Conservation (phyloP, 2,888 invertebrate species). For the Hyppa rectilinea region DNA sequence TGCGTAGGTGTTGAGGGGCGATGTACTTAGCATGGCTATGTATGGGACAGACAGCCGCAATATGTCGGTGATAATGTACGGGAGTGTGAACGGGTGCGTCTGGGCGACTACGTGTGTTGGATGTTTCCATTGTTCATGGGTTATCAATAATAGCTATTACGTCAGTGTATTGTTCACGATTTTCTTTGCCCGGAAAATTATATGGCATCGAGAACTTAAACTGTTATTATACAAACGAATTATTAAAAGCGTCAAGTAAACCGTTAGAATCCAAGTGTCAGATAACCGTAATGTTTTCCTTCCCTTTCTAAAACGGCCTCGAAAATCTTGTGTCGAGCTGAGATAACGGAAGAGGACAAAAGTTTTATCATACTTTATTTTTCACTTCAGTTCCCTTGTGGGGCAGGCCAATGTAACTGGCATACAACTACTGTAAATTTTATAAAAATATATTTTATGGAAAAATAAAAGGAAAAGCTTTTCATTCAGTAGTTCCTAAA, state of each 20-base stretch:
- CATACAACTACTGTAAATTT: conserved; percentile 26
- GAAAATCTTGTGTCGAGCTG: conserved; percentile 57
- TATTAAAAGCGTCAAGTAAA: conserved; percentile 26
- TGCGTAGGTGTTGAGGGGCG: conserved; percentile 34
- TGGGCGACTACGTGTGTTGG: conserved; percentile 33
- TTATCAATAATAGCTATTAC: conserved; percentile 26
- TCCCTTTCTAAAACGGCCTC: conserved; percentile 44
- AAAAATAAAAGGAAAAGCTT: conserved; percentile 3
- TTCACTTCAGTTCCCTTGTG: conserved; percentile 55
- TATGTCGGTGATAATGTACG: conserved; percentile 61
- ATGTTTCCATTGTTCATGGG: conserved; percentile 46
- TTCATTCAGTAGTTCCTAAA: conserved; percentile 1
- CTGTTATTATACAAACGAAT: conserved; percentile 20
- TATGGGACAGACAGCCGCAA: conserved; percentile 43
- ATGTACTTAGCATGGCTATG: conserved; percentile 48
- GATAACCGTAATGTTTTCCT: conserved; percentile 50
- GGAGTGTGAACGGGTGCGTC: conserved; percentile 38
- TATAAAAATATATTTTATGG: conserved; percentile 35
- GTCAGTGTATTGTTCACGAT: conserved; percentile 1
- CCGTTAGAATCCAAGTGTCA: conserved; percentile 33
- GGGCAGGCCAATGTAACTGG: conserved; percentile 30
- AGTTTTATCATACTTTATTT: conserved; percentile 66
- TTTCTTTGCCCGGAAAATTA: conserved; percentile 12
- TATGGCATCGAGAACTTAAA: neutral
- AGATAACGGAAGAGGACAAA: conserved; percentile 59